These are phyloP conservation scores for Agrilus planipennis DNA, from an alignment of 1,140 invertebrate genomes.

Conservation along the genomic window DNA sequence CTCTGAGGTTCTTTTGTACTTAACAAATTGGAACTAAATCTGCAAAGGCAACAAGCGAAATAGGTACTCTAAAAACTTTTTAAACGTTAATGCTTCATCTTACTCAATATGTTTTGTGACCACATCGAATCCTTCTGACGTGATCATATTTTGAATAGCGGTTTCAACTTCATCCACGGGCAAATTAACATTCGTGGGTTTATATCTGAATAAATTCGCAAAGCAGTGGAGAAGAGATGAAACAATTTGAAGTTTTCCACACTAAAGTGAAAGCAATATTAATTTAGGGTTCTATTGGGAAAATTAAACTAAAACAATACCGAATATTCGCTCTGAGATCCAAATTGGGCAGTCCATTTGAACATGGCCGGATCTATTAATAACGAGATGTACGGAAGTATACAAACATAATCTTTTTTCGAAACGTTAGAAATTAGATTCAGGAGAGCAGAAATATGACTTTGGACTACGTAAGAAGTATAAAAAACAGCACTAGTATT, in stretches of 20 bases:
- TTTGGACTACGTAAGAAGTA: constrained; percentile 35
- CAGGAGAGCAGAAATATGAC: constrained; percentile 38
- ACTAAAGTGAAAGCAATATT: constrained; percentile 21
- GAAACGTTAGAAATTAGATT: constrained; percentile 21
- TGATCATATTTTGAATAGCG: constrained; percentile 12
- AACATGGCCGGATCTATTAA: constrained; percentile 11
- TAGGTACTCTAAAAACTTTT: constrained; percentile 10
- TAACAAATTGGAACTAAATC: constrained; percentile 37
- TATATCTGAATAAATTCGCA: constrained; percentile 7
- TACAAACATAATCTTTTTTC: constrained; percentile 6
- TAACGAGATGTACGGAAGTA: constrained; percentile 12
- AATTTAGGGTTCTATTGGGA: too few relatives aligned
- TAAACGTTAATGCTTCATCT: constrained; percentile 9
- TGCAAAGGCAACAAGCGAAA: constrained; percentile 22
- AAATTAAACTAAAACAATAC: constrained; percentile 15
- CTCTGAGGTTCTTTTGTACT: constrained; percentile 34
- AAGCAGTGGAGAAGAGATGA: constrained; percentile 22
- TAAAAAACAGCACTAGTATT: constrained; percentile 36
- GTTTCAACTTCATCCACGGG: not conserved
- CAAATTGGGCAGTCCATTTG: constrained; percentile 32
- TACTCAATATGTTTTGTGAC: constrained; percentile 24
- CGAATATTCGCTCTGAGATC: constrained; percentile 20
- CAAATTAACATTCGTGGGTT: constrained; percentile 6
- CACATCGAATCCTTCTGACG: constrained; percentile 19
- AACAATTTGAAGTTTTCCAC: constrained; percentile 29